Evolutionary conservation across 2,113 vertebrate species (phyloP).

Genomic region (Alligator mississippiensis): DNA sequence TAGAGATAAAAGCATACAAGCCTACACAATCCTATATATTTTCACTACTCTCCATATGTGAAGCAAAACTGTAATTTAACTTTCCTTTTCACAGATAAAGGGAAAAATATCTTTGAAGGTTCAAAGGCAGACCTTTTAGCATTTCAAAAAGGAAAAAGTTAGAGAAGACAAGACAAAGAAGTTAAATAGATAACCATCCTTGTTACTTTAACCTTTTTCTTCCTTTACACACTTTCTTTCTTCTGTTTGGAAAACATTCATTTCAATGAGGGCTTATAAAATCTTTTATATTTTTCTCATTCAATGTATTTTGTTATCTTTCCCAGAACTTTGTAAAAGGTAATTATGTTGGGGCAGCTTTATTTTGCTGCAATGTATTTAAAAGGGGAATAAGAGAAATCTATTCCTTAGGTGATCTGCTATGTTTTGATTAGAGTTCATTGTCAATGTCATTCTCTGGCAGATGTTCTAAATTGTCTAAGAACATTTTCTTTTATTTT

Average conservation of each 20-base stretch:
- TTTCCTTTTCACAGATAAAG: background rate
- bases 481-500: background rate
- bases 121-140: background rate
- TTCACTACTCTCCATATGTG: background rate
- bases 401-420: background rate
- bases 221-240: background rate
- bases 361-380: background rate
- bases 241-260: background rate
- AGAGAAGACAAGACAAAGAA: background rate
- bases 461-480: background rate
- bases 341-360: background rate
- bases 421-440: background rate
- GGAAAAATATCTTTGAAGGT: rapidly evolving
- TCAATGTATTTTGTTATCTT: background rate
- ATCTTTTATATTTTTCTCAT: background rate
- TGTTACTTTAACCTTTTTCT: background rate
- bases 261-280: background rate
- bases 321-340: background rate
- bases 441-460: background rate
- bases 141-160: background rate
- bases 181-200: background rate
- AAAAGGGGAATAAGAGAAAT: background rate
- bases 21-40: background rate
- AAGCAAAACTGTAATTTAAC: background rate
- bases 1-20: background rate